phyloP scores from a whole-genome alignment of 2,113 vertebrate genomes.

The Polypterus bichir region DNA sequence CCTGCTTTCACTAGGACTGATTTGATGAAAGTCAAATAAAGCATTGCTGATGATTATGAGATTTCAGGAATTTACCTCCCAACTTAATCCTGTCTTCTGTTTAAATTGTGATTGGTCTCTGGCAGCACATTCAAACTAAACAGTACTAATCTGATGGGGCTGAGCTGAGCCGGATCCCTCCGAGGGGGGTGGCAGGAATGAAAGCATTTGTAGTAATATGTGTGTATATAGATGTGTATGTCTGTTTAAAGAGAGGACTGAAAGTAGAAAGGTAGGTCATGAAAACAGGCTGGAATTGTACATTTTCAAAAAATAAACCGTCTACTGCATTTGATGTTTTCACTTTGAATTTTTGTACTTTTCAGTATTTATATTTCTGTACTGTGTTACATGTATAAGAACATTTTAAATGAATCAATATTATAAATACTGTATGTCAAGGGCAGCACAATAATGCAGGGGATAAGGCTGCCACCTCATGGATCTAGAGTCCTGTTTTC shows the following conservation, averaged over 20 bases:
- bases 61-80: slow-evolving; percentile 53
- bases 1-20: slow-evolving; percentile 20
- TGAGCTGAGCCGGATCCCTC: slow-evolving; percentile 7
- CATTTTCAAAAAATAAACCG: too few relatives aligned
- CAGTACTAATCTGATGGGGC: slow-evolving; percentile 14
- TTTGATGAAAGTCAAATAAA: slow-evolving; percentile 53
- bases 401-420: background rate
- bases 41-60: slow-evolving; percentile 45
- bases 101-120: slow-evolving; percentile 49
- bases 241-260: slow-evolving; percentile 11
- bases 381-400: too few relatives aligned
- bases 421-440: slow-evolving; percentile 32
- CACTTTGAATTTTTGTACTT: too few relatives aligned
- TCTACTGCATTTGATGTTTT: too few relatives aligned
- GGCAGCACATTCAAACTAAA: slow-evolving; percentile 31
- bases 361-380: too few relatives aligned
- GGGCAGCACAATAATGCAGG: slow-evolving; percentile 29
- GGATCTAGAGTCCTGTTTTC: background rate
- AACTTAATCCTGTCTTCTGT: slow-evolving; percentile 43
- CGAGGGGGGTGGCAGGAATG: slow-evolving; percentile 35
- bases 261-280: slow-evolving; percentile 17
- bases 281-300: too few relatives aligned
- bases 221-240: slow-evolving; percentile 22
- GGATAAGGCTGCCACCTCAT: background rate
- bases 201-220: slow-evolving; percentile 29